Evolutionary conservation across 1,140 invertebrate genomes (phyloP).

Genomic region (Heliothis subflexa): DNA sequence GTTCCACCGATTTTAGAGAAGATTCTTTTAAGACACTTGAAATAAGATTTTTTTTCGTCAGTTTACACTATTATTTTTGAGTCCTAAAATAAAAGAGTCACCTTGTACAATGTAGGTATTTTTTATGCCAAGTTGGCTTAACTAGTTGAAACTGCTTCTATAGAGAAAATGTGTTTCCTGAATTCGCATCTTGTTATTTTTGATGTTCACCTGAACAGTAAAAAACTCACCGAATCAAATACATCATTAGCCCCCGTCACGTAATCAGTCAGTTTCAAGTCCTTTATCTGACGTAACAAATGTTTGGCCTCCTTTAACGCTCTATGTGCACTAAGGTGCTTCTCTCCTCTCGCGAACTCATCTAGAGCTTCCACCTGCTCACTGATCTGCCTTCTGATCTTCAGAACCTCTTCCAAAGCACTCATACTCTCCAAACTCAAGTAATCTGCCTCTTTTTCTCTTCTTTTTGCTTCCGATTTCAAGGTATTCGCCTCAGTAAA

Average conservation of each 20-base stretch:
- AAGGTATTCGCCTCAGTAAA: constrained; percentile 68
- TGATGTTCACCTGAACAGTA: too few relatives aligned
- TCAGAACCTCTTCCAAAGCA: constrained; percentile 73
- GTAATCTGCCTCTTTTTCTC: constrained; percentile 65
- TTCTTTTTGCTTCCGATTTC: constrained; percentile 65
- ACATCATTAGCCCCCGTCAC: constrained; percentile 81
- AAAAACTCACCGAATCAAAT: constrained; percentile 80
- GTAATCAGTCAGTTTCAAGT: constrained; percentile 82
- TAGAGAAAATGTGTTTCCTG: too few relatives aligned
- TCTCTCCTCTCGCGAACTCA: constrained; percentile 87
- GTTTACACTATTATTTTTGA: too few relatives aligned
- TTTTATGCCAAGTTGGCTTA: too few relatives aligned
- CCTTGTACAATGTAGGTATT: too few relatives aligned
- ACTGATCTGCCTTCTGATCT: constrained; percentile 64
- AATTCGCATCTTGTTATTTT: too few relatives aligned
- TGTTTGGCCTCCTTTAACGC: constrained; percentile 87
- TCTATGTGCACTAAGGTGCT: constrained; percentile 87
- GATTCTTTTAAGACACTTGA: too few relatives aligned
- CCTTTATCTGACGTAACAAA: constrained; percentile 87
- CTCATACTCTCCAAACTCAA: constrained; percentile 79
- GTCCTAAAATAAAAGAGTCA: too few relatives aligned
- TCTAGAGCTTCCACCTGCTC: constrained; percentile 80
- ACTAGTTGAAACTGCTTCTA: too few relatives aligned
- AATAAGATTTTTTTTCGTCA: too few relatives aligned
- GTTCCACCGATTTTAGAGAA: too few relatives aligned